Base-by-base conservation (phyloP, 2,797 vertebrate species). In the Parotocinclus haroldoi region DNA sequence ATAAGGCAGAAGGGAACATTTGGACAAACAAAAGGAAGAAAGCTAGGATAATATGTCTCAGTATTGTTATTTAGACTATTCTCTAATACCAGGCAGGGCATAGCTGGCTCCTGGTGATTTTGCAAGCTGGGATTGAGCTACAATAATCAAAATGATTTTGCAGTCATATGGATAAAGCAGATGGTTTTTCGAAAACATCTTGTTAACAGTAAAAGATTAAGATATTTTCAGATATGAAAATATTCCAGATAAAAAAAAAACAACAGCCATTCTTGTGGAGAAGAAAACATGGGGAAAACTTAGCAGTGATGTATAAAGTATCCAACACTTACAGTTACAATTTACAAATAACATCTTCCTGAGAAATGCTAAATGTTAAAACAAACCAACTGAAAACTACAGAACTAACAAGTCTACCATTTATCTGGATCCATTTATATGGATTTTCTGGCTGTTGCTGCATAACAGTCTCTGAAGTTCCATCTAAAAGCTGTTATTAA, bases 51-150 rank as follows among this genome's bases (percentile, higher is more conserved):
- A 45, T 10, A 58, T 40, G 19, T 46, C 19, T 49, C 52, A 50
- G 17, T 53, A 50, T 27, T 13, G 40, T 60, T 49, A 45, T 58
- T 58, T 63, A 58, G 60, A 63, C 64, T 50, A 18, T 6, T 10
- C 14, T 58, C 45, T 63, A 52, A 53, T 53, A 36, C n/a, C 51
- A 50, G 57, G 57, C 65, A 60, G 50, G 44, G 61, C 51, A 54
- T 12, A 38, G 54, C 27, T 38, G 14, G 39, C 45, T 57, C n/a
- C 14, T 56, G 58, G 42, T 62, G 52, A 72, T 37, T 65, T 10
- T 18, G 19, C 0, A 1, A 64, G 38, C 38, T 37, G 38, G 16
- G 44, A 50, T 49, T n/a, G 36, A 38, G 49, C 27, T 11, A 14
- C 10, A 16, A 10, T 8, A 9, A 37, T 13, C 19, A 18, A 65